A percentile compares a stretch with the other conserved stretches of the same genome.
These are phyloP conservation scores for Actias luna DNA, from an alignment of 2,888 invertebrate genomes.

Conservation along the genomic window DNA sequence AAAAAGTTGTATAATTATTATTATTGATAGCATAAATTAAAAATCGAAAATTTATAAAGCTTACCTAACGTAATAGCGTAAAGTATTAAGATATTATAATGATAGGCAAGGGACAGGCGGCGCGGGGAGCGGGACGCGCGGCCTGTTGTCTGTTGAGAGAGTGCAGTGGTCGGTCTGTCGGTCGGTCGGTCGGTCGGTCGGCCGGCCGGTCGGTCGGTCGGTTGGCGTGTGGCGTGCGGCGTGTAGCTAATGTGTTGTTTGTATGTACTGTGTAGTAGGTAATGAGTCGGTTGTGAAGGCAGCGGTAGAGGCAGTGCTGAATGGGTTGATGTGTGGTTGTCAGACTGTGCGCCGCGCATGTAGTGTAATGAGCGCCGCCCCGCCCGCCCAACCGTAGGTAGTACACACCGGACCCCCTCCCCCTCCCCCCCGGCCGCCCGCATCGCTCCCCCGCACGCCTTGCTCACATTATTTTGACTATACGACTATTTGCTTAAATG, in stretches of 20 bases:
- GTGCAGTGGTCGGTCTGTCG: slow-evolving; percentile 29
- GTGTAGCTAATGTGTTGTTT: slow-evolving; percentile 52
- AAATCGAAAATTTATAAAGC: slow-evolving; percentile 81
- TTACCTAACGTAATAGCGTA: slow-evolving; percentile 81
- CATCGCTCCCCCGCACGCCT: slow-evolving; percentile 66
- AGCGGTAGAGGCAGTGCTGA: slow-evolving; percentile 2
- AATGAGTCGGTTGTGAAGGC: slow-evolving; percentile 32
- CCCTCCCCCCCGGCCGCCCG: slow-evolving; percentile 36
- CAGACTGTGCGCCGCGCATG: slow-evolving; percentile 8
- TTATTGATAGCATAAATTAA: slow-evolving; percentile 80
- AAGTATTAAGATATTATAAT: slow-evolving; percentile 80
- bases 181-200: slow-evolving; percentile 19
- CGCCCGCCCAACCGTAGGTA: slow-evolving; percentile 15
- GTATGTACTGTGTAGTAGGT: slow-evolving; percentile 33
- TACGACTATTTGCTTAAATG: slow-evolving; percentile 81
- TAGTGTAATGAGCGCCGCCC: background rate
- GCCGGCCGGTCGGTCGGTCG: slow-evolving; percentile 22
- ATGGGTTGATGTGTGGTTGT: no score
- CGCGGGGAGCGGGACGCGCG: slow-evolving; percentile 62
- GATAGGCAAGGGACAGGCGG: slow-evolving; percentile 68
- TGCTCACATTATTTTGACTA: slow-evolving; percentile 80
- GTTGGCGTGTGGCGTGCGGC: slow-evolving; percentile 27
- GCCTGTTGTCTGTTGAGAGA: slow-evolving; percentile 51
- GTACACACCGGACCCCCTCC: slow-evolving; percentile 59
- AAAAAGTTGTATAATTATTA: slow-evolving; percentile 82